Conservation (phyloP, 2,797 vertebrate genomes). For the Protosalanx chinensis region DNA sequence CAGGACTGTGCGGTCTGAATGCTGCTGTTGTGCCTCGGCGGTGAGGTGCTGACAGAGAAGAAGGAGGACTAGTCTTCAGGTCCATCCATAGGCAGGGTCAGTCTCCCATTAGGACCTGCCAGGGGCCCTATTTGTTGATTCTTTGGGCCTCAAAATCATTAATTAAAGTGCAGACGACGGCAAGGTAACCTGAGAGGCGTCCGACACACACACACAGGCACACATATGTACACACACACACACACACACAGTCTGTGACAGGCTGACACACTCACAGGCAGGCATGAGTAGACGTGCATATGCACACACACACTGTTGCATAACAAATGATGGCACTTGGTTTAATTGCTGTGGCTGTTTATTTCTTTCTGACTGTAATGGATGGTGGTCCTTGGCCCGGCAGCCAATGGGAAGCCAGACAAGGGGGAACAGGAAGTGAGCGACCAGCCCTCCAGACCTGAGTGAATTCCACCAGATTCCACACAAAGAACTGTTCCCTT, state of each 20-base stretch:
- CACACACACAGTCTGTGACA: not conserved
- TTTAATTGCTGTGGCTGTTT: conserved; percentile 71
- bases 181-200: conserved; percentile 65
- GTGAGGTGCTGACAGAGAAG: conserved; percentile 72
- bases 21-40: conserved; percentile 61
- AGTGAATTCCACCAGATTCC: conserved; percentile 41
- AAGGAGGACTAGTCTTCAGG: conserved; percentile 68
- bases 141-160: conserved; percentile 70
- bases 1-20: conserved; percentile 59
- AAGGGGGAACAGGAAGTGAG: conserved; percentile 55
- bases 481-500: not conserved
- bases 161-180: conserved; percentile 68
- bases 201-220: conserved; percentile 29
- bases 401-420: conserved; percentile 56
- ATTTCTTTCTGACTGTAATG: conserved; percentile 72
- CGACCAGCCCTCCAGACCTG: conserved; percentile 38
- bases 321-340: conserved; percentile 75
- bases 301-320: conserved; percentile 50
- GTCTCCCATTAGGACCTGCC: conserved; percentile 44
- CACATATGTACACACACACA: conserved; percentile 32
- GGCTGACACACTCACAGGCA: conserved; percentile 7
- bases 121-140: conserved; percentile 72
- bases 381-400: conserved; percentile 58
- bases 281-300: conserved; percentile 20
- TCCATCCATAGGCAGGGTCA: conserved; percentile 61